Evolutionary conservation across 35 echinoderm and acorn worm species (phyloP).

Genomic region (Chiridota heheva): DNA sequence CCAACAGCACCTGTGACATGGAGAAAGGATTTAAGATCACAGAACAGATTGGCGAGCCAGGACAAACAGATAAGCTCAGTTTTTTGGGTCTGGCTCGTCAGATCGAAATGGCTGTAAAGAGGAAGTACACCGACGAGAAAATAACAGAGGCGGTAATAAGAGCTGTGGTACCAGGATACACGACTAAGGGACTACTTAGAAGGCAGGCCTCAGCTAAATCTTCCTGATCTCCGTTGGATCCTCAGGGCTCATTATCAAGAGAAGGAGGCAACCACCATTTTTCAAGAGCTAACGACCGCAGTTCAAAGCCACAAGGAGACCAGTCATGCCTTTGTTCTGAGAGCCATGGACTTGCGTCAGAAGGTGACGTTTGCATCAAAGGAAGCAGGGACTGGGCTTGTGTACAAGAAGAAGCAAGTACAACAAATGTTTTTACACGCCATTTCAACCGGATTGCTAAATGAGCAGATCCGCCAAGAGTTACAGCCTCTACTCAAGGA

Average conservation of each 20-base stretch:
- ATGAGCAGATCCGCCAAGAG: conserved; percentile 17
- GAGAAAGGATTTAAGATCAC: conserved; percentile 55
- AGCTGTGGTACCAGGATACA: conserved; percentile 26
- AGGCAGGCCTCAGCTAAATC: conserved; percentile 5
- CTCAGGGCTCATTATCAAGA: conserved; percentile 38
- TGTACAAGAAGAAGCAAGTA: conserved; percentile 8
- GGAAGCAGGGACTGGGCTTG: conserved; percentile 17
- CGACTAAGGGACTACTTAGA: conserved; percentile 34
- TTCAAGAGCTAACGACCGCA: conserved; percentile 18
- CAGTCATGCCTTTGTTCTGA: conserved; percentile 34
- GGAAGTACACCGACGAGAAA: conserved; percentile 10
- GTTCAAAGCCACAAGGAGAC: conserved; percentile 39
- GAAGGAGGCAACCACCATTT: conserved; percentile 41
- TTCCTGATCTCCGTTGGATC: conserved; percentile 24
- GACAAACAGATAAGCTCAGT: conserved; percentile 36
- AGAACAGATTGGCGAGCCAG: conserved; percentile 59
- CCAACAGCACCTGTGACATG: neutral
- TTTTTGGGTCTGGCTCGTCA: conserved; percentile 42
- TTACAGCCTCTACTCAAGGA: neutral
- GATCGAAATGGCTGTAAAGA: conserved; percentile 20
- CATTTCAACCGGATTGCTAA: conserved; percentile 27
- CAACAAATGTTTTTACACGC: conserved; percentile 54
- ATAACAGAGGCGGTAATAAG: conserved; percentile 37
- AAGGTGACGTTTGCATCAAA: conserved; percentile 62
- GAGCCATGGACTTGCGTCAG: conserved; percentile 45